Conservation (phyloP, 92 coral and sea anemone genomes). For the Zoanthus sociatus region DNA sequence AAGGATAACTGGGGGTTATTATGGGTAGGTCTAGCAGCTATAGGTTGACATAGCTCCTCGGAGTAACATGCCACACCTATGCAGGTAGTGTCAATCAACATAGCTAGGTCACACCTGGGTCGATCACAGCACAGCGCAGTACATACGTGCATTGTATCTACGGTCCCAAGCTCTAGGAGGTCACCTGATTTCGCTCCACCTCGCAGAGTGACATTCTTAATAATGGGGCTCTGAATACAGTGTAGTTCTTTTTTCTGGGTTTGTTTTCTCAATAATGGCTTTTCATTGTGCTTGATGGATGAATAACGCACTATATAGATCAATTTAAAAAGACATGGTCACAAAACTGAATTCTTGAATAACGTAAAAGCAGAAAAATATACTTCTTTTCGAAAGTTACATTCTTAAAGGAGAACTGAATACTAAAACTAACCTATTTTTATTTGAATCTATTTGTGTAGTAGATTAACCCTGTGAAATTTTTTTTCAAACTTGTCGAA, state of each 20-base stretch:
- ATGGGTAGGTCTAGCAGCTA: constrained; percentile 86
- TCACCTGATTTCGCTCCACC: constrained; percentile 98
- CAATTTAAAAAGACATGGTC: no score
- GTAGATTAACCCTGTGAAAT: no score
- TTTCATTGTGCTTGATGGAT: constrained; percentile 2
- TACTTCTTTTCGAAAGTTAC: no score
- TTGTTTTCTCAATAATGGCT: constrained; percentile 1
- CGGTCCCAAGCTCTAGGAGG: constrained; percentile 93
- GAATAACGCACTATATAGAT: constrained; percentile 8
- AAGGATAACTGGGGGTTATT: constrained; percentile 89
- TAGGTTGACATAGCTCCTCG: constrained; percentile 95
- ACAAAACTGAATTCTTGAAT: no score
- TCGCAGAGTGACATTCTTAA: constrained; percentile 90
- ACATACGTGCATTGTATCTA: constrained; percentile 97
- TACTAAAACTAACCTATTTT: no score
- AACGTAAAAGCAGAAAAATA: no score
- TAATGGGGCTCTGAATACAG: constrained; percentile 96
- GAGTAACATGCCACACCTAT: constrained; percentile 94
- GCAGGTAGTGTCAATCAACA: constrained; percentile 93
- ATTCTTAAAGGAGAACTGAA: no score
- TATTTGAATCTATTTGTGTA: no score
- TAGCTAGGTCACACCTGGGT: constrained; percentile 92
- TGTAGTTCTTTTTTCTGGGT: constrained; percentile 78
- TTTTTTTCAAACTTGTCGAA: no score
- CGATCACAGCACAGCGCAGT: constrained; percentile 97